These are phyloP conservation scores for Cotesia typhae DNA, from an alignment of 1,140 invertebrate species.

Conservation along the genomic window DNA sequence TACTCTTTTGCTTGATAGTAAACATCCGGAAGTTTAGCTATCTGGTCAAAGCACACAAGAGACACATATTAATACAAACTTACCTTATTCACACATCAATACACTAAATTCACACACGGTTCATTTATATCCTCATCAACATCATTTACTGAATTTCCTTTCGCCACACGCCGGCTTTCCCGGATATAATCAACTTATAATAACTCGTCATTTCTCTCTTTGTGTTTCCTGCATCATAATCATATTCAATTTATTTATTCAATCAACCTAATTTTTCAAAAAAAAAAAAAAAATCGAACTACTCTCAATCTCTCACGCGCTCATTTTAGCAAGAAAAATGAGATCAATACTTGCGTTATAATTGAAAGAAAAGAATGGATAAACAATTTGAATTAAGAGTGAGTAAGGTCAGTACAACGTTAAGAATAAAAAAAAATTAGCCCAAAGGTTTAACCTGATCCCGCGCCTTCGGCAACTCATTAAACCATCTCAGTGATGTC, in stretches of 20 bases:
- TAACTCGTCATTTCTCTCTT: conserved; percentile 15
- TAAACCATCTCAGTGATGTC: conserved; percentile 15
- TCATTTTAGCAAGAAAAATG: not conserved
- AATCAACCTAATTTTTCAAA: not conserved
- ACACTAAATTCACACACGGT: conserved; percentile 9
- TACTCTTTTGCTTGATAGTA: not conserved
- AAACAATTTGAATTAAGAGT: conserved; percentile 14
- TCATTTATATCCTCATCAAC: not conserved
- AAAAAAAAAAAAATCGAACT: conserved; percentile 4
- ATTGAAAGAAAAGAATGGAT: no score
- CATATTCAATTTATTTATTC: not conserved
- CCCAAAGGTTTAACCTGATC: conserved; percentile 19
- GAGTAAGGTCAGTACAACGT: conserved; percentile 30
- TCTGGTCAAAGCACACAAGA: not conserved
- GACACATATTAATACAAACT: not conserved
- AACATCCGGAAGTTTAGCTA: conserved; percentile 8
- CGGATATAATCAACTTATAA: conserved; percentile 29
- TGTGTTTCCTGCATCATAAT: conserved; percentile 14
- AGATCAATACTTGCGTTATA: not conserved
- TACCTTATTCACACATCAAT: not conserved
- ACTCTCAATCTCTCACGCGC: no score
- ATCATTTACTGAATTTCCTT: conserved; percentile 25
- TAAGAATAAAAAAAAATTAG: conserved; percentile 23
- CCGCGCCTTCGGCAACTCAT: conserved; percentile 21
- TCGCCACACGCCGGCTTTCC: conserved; percentile 6